Evolutionary conservation across 2,888 invertebrate species (phyloP).

Genomic region (Cotesia congregata): DNA sequence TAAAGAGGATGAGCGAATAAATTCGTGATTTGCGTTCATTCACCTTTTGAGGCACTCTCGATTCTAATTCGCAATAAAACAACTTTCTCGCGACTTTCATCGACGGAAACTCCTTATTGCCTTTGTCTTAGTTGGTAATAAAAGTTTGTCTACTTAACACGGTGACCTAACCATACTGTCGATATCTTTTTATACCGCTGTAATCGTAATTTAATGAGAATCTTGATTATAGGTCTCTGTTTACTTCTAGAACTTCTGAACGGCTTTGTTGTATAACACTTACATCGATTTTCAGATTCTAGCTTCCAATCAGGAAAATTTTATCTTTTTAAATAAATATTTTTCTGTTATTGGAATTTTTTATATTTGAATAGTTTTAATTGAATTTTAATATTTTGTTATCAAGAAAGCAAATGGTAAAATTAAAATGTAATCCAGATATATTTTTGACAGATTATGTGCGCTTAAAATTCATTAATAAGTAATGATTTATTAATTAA

Average conservation of each 20-base stretch:
- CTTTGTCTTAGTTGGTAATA: not conserved
- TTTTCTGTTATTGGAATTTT: too few relatives aligned
- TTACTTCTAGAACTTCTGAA: too few relatives aligned
- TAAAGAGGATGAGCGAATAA: slow-evolving; percentile 23
- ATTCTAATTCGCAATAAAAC: slow-evolving; percentile 1
- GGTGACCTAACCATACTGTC: not conserved
- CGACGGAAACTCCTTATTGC: not conserved
- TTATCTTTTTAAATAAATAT: too few relatives aligned
- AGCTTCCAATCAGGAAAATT: too few relatives aligned
- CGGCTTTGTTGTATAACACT: not conserved
- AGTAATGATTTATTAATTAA: too few relatives aligned
- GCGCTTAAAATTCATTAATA: too few relatives aligned
- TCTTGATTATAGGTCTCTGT: not conserved
- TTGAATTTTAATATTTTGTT: too few relatives aligned
- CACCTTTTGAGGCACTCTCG: slow-evolving; percentile 1
- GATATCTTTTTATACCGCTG: not conserved
- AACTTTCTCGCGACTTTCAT: slow-evolving; percentile 29
- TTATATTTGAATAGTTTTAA: too few relatives aligned
- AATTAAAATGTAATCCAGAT: too few relatives aligned
- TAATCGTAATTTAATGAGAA: slow-evolving; percentile 1
- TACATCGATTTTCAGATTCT: not conserved
- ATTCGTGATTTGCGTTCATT: slow-evolving; percentile 26
- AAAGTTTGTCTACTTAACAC: slow-evolving; percentile 9
- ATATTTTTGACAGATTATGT: too few relatives aligned
- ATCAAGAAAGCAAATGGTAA: too few relatives aligned